Evolutionary conservation across 2,888 invertebrate species (phyloP), one percentile per base, ranked within the genome.

Genomic region (Neria commutata): DNA sequence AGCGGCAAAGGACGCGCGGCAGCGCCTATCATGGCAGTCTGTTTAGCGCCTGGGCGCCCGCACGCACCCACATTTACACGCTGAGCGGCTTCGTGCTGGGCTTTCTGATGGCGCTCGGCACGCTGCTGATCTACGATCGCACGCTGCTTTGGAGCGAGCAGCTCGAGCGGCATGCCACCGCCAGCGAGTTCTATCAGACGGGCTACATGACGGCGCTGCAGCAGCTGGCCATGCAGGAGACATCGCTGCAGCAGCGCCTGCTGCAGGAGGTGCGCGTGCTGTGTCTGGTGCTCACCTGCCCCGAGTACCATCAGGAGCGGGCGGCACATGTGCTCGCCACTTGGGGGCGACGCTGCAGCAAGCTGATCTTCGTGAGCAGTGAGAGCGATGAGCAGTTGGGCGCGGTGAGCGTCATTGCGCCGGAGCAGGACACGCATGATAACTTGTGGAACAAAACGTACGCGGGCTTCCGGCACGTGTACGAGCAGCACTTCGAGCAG

Each of bases 381-480:
- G 83, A 80, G 57, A 85, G 86, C 82, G 90, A 92, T 90, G 67
- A 59, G 14, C 83, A 83, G 11, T 82, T 98, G 57, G 95, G 94
- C 0, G 83, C 94, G 0, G 84, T 98, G 19, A 89, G 89, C 55
- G 84, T 98, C 54, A 88, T 91, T 2, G 91, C 95, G 0, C 77
- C 84, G 3, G 95, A 96, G 76, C 94, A 94, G 0, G 73, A 68
- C 23, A 57, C 16, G 29, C 85, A 97, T 24, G 87, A 95, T 73
- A 88, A 90, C 76, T 84, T 98, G 24, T 98, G 98, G 98, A 94
- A 90, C 2, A 98, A 98, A 83, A 98, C 98, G 1, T 95, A 95
- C 80, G 91, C 89, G 68, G 95, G 95, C 0, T 96, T 95, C 78
- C 88, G 89, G 68, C 92, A 95, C 78, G 88, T 93, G 11, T 92